phyloP scores from a whole-genome alignment of 2,888 invertebrate genomes.

The Coenonympha glycerion region DNA sequence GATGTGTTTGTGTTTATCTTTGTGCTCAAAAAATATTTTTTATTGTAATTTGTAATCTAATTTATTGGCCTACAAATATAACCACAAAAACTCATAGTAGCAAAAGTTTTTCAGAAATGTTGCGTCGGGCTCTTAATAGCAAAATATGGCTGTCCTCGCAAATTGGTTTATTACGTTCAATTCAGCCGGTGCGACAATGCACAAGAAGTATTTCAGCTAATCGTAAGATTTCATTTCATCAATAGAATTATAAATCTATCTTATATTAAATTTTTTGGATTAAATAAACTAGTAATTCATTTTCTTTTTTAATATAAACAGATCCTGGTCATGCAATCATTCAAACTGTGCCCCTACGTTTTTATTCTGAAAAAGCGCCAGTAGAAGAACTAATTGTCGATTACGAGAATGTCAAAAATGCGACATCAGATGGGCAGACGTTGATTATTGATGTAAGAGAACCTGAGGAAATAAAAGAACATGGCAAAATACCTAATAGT shows the following conservation, averaged over 20 bases:
- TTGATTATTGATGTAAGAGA: slow-evolving; percentile 86
- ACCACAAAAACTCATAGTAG: background rate
- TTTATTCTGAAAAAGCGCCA: slow-evolving; percentile 39
- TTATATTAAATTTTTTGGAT: no score
- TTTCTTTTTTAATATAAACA: background rate
- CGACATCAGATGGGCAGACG: slow-evolving; percentile 39
- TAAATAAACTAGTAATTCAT: background rate
- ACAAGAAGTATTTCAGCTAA: background rate
- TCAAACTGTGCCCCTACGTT: slow-evolving; percentile 26
- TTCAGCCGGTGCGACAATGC: slow-evolving; percentile 2
- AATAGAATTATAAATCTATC: no score
- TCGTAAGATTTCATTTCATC: slow-evolving; percentile 6
- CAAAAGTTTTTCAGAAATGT: background rate
- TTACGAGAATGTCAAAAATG: slow-evolving; percentile 62
- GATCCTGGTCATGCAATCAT: background rate
- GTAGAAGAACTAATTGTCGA: slow-evolving; percentile 51
- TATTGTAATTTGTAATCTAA: no score
- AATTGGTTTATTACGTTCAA: background rate
- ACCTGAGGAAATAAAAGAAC: slow-evolving; percentile 80
- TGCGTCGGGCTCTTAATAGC: slow-evolving; percentile 11
- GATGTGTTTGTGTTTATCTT: no score
- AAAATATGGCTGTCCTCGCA: slow-evolving; percentile 8
- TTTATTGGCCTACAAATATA: no score
- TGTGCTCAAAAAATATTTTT: no score
- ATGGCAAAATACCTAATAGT: slow-evolving; percentile 83